A percentile compares a stretch with the other conserved stretches of the same genome.
phyloP scores from a whole-genome alignment of 2,113 vertebrate genomes.

The Aphelocoma coerulescens region DNA sequence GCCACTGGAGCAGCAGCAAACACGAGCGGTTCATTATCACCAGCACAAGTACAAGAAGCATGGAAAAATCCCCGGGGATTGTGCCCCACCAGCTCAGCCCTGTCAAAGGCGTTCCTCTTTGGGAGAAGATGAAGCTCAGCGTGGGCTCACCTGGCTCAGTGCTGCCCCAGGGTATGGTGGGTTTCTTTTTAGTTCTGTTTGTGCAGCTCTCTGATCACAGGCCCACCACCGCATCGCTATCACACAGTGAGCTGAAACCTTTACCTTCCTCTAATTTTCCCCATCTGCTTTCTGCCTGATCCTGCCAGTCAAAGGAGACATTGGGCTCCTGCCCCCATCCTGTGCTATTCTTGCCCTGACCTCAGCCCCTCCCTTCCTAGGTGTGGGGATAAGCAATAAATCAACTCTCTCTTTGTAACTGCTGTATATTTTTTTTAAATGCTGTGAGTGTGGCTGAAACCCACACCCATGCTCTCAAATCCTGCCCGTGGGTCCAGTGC shows the following conservation, averaged over 20 bases:
- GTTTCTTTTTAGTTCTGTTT: not conserved
- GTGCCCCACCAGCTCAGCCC: not conserved
- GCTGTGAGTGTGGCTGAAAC: not conserved
- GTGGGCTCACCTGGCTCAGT: not conserved
- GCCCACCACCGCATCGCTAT: not conserved
- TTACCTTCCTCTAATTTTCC: not conserved
- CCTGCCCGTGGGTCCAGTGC: not conserved
- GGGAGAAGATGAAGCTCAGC: not conserved
- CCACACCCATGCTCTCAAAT: fast-evolving
- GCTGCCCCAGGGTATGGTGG: not conserved
- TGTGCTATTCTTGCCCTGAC: not conserved
- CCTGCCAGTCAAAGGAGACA: not conserved
- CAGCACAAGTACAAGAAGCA: not conserved
- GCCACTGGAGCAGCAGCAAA: not conserved
- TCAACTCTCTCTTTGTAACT: not conserved
- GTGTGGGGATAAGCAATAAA: not conserved
- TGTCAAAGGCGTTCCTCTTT: fast-evolving
- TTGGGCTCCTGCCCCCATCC: not conserved
- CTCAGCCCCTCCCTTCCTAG: not conserved
- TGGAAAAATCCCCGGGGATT: not conserved
- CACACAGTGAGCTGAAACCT: not conserved
- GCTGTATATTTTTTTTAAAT: not conserved
- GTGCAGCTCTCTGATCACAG: not conserved
- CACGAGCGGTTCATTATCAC: fast-evolving
- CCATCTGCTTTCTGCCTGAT: not conserved